Percentiles rank a stretch among this genome's conserved stretches.
Conservation (phyloP, 2,888 invertebrate genomes). For the Dastarcus helophoroides region DNA sequence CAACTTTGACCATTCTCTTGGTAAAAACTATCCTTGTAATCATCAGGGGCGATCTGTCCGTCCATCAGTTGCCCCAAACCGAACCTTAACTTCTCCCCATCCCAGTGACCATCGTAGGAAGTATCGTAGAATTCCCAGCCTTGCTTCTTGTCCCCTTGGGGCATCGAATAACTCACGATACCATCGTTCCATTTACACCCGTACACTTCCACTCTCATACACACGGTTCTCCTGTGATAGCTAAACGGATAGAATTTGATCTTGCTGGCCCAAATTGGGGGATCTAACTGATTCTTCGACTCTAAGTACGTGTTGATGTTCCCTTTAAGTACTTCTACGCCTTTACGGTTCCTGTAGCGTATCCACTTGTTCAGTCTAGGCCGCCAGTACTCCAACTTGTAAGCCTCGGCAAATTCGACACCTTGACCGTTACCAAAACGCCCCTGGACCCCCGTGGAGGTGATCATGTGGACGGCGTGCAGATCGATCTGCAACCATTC, state of each 20-base stretch:
- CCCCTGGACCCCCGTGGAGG: conserved; percentile 73
- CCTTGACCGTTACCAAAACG: conserved; percentile 88
- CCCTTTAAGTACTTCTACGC: conserved; percentile 64
- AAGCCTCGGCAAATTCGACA: conserved; percentile 74
- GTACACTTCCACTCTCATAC: conserved; percentile 84
- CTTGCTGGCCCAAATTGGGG: conserved; percentile 76
- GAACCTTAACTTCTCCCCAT: conserved; percentile 57
- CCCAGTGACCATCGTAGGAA: conserved; percentile 77
- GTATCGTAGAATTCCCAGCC: conserved; percentile 74
- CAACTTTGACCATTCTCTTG: conserved; percentile 60
- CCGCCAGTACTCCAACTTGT: conserved; percentile 75
- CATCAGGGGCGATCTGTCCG: conserved; percentile 65
- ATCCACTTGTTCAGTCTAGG: conserved; percentile 72
- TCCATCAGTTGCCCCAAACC: conserved; percentile 81
- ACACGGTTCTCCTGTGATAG: conserved; percentile 71
- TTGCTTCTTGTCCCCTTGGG: conserved; percentile 73
- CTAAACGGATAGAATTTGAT: conserved; percentile 79
- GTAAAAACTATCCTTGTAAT: conserved; percentile 54
- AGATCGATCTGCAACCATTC: conserved; percentile 78
- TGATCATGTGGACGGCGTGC: conserved; percentile 66
- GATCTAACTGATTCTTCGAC: conserved; percentile 63
- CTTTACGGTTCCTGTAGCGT: conserved; percentile 60
- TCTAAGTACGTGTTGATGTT: conserved; percentile 82
- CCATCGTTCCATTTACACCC: conserved; percentile 81
- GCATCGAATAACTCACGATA: conserved; percentile 76